Base-by-base conservation (phyloP, 2,888 invertebrate genomes). In the Aphidoletes aphidimyza region DNA sequence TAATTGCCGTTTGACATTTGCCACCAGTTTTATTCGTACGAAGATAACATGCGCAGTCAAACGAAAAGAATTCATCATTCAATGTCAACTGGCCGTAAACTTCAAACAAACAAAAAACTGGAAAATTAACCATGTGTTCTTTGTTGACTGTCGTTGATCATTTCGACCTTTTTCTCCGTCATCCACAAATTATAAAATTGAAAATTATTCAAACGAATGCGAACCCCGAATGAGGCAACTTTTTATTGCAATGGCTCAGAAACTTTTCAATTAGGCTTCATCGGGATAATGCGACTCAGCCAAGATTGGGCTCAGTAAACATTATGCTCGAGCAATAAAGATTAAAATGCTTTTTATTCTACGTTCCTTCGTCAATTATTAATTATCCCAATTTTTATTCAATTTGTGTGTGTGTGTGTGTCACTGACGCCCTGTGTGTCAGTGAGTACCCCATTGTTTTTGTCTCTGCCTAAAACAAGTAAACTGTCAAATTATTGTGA, bases 1-100 rank as follows among this genome's bases (percentile, higher is more conserved):
- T 69, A 69, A 69, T 81, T 81, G 81, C 37, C 81, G 81, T 81
- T 37, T 81, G 81, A 81, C 81, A 81, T 81, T 81, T 81, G 81
- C 81, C 81, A 81, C 37, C 81, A 37, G 81, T 81, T 54, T 54
- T 54, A 22, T 47, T 2, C 17, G 19, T 54, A 26, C 5, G n/a
- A n/a, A 26, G 26, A 30, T 69, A 17, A 69, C n/a, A 69, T 69
- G 69, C 69, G 30, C 69, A 69, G 69, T 37, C 37, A 81, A 81
- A 81, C n/a, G 81, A 37, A 81, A 37, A 36, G 37, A 36, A 81
- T 37, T 37, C 37, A 81, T 81, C 81, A 81, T 37, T 81, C 37
- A 37, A 81, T 81, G 81, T 81, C 81, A 81, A 81, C 81, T 81
- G 81, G 36, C 81, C 37, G 37, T 81, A 81, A 81, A 81, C 37